A percentile compares a stretch with the other conserved stretches of the same genome.
phyloP scores from a whole-genome alignment of 2,888 invertebrate genomes.

The Gari tellinella region DNA sequence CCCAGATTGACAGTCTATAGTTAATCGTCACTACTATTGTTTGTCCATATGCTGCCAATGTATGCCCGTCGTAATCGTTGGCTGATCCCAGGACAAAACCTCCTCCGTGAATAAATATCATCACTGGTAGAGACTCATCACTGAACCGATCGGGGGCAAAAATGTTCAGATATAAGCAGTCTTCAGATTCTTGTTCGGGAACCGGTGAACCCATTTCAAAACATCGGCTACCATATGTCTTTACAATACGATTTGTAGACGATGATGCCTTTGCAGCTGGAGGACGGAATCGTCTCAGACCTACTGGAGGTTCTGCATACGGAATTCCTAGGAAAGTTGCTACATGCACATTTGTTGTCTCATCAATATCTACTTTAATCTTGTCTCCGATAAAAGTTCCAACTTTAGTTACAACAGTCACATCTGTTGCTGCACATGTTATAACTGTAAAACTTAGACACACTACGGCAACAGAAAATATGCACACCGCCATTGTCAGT shows the following conservation, averaged over 20 bases:
- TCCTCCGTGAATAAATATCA: slow-evolving; percentile 55
- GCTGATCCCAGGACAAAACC: slow-evolving; percentile 34
- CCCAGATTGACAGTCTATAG: slow-evolving; percentile 46
- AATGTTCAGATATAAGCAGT: slow-evolving; percentile 46
- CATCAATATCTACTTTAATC: no score
- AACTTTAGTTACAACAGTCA: no score
- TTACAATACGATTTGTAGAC: slow-evolving; percentile 8
- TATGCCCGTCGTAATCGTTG: not conserved
- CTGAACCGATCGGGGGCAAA: slow-evolving; percentile 29
- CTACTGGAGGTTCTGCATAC: slow-evolving; percentile 44
- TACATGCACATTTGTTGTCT: no score
- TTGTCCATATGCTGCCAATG: slow-evolving; percentile 1
- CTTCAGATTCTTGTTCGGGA: slow-evolving; percentile 19
- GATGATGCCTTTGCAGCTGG: slow-evolving; percentile 47
- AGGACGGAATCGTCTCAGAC: slow-evolving; percentile 34
- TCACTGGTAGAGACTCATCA: slow-evolving; percentile 36
- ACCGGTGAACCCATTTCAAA: slow-evolving; percentile 11
- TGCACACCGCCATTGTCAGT: no score
- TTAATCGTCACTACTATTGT: slow-evolving; percentile 44
- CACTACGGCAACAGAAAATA: no score
- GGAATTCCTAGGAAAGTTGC: slow-evolving; percentile 42
- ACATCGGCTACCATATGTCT: slow-evolving; percentile 20
- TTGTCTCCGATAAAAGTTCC: no score
- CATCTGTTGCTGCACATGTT: no score
- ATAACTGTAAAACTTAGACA: no score